Evolutionary conservation across 2,113 vertebrate genomes (phyloP).

Genomic region (Catharus bicknelli): DNA sequence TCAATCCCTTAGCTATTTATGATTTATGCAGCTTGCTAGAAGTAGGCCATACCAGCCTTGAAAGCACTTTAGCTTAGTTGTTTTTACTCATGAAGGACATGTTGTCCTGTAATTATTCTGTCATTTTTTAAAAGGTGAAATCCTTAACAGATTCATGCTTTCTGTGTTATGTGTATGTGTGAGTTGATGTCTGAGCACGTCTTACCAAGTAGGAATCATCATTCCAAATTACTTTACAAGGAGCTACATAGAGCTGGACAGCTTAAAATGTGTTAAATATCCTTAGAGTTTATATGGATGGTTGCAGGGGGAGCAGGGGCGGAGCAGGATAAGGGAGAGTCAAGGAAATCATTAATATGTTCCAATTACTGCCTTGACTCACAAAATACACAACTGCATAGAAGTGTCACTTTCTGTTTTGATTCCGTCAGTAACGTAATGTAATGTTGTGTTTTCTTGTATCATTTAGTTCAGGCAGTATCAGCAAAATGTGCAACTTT

Average conservation of each 20-base stretch:
- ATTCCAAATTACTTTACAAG: constrained; percentile 45
- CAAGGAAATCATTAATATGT: constrained; percentile 27
- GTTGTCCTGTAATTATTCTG: constrained; percentile 81
- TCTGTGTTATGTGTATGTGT: constrained; percentile 14
- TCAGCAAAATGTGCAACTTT: constrained; percentile 50
- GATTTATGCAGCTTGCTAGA: constrained; percentile 78
- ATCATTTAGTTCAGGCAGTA: constrained; percentile 47
- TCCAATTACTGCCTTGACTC: constrained; percentile 1
- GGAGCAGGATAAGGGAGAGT: neutral
- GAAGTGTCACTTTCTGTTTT: constrained; percentile 21
- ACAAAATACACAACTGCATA: constrained; percentile 22
- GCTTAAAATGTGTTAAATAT: constrained; percentile 60
- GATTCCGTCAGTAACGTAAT: constrained; percentile 5
- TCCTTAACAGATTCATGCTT: constrained; percentile 70
- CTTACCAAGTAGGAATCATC: constrained; percentile 54
- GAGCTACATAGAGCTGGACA: constrained; percentile 56
- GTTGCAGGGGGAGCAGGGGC: constrained; percentile 7
- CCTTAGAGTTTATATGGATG: constrained; percentile 27
- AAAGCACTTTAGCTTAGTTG: constrained; percentile 77
- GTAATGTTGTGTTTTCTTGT: constrained; percentile 32
- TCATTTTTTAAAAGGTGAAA: constrained; percentile 80
- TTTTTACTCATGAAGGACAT: constrained; percentile 77
- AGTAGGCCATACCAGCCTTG: constrained; percentile 74
- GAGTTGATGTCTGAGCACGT: constrained; percentile 57
- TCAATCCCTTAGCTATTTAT: constrained; percentile 49